Percentiles rank a stretch among this genome's conserved stretches.
Evolutionary conservation across 2,113 vertebrate genomes (phyloP).

Genomic region (Synodontis membranacea): DNA sequence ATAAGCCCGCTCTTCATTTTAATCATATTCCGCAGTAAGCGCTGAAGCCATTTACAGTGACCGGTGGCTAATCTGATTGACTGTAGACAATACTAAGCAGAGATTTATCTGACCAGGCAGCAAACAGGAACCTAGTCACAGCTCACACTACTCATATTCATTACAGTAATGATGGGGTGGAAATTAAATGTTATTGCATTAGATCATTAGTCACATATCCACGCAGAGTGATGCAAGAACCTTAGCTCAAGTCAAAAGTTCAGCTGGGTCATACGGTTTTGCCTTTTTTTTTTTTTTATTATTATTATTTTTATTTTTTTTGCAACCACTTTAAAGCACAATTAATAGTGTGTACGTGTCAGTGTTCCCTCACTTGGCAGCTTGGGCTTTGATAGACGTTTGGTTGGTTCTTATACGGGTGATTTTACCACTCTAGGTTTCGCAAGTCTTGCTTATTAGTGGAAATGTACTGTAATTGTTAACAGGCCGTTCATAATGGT

Average conservation of each 20-base stretch:
- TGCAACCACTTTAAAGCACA: not conserved
- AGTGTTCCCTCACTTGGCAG: not conserved
- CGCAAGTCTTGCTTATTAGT: not conserved
- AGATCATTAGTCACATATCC: conserved; percentile 48
- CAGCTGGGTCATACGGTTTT: conserved; percentile 33
- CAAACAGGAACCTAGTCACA: conserved; percentile 52
- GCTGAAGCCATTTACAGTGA: conserved; percentile 63
- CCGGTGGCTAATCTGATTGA: conserved; percentile 69
- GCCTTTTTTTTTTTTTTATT: not conserved
- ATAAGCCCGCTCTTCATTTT: conserved; percentile 66
- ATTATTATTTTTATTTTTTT: not conserved
- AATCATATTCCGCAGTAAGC: conserved; percentile 60
- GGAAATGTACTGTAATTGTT: not conserved
- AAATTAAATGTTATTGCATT: conserved; percentile 66
- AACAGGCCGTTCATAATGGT: not conserved
- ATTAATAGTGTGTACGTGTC: not conserved
- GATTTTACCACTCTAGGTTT: not conserved
- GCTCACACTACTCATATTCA: conserved; percentile 55
- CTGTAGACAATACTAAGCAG: conserved; percentile 64
- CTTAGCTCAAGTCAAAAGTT: conserved; percentile 62
- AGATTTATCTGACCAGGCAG: conserved; percentile 54
- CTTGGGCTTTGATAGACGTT: not conserved
- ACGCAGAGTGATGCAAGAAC: conserved; percentile 38
- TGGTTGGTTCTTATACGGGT: not conserved
- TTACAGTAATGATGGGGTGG: conserved; percentile 51